Conservation (phyloP, 2,888 invertebrate species). For the Dasypogon diadema region DNA sequence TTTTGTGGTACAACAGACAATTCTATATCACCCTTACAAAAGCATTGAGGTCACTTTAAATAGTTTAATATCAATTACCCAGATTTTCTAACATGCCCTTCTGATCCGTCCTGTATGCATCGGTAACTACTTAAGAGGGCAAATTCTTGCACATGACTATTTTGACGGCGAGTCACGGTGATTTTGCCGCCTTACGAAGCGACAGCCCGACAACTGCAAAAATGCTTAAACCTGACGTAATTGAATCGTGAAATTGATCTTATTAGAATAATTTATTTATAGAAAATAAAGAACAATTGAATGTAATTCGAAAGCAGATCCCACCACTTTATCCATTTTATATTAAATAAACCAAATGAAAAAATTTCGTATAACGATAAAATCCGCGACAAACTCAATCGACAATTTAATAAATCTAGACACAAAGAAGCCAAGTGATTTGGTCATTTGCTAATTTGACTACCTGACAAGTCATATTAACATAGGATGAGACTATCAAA, state of each 20-base stretch:
- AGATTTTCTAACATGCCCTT: background rate
- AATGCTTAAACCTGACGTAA: conserved; percentile 49
- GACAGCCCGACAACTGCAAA: background rate
- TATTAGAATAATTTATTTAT: conserved; percentile 51
- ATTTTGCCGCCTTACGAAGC: background rate
- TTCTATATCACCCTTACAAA: conserved; percentile 43
- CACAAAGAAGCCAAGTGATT: conserved; percentile 51
- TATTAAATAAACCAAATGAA: too few relatives aligned
- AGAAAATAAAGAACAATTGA: too few relatives aligned
- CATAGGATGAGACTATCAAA: conserved; percentile 29
- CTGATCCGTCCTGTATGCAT: background rate
- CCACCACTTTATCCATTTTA: too few relatives aligned
- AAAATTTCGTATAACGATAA: too few relatives aligned
- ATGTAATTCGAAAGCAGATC: too few relatives aligned
- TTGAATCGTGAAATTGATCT: conserved; percentile 54
- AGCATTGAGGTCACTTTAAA: background rate
- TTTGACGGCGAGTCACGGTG: conserved; percentile 14
- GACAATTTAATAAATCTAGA: conserved; percentile 52
- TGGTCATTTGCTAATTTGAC: conserved; percentile 54
- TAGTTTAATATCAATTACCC: conserved; percentile 39
- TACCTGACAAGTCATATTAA: conserved; percentile 53
- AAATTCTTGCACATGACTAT: conserved; percentile 10
- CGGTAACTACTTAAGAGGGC: background rate
- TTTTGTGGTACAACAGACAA: conserved; percentile 56
- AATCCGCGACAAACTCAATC: conserved; percentile 28